These are phyloP conservation scores for Myopa tessellatipennis DNA, from an alignment of 2,888 invertebrate species.

Conservation along the genomic window DNA sequence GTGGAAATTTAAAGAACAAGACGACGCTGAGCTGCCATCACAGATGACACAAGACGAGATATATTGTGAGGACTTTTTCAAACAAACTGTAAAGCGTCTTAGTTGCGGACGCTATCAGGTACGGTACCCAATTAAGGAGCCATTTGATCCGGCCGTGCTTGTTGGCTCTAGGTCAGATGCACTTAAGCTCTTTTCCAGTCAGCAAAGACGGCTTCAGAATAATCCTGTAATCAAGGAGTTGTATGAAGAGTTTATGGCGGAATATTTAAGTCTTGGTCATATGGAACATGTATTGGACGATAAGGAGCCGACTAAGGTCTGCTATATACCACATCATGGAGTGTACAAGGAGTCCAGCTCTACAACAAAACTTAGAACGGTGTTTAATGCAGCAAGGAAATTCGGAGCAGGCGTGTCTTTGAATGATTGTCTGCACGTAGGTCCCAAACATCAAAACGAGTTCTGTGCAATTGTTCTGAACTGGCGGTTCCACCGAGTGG, in stretches of 20 bases:
- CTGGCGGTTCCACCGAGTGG: constrained; percentile 43
- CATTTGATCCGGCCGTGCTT: constrained; percentile 28
- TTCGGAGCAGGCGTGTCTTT: not conserved
- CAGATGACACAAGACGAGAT: constrained; percentile 35
- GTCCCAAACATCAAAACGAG: constrained; percentile 45
- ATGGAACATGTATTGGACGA: constrained; percentile 37
- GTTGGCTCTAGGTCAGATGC: constrained; percentile 39
- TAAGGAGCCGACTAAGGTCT: constrained; percentile 10
- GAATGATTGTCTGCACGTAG: constrained; percentile 34
- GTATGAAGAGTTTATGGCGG: constrained; percentile 42
- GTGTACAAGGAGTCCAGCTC: constrained; percentile 44
- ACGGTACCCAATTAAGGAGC: constrained; percentile 40
- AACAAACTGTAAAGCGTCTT: constrained; percentile 37
- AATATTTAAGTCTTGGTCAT: constrained; percentile 37
- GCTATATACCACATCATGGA: constrained; percentile 41
- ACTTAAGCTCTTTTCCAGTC: constrained; percentile 31
- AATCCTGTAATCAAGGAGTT: constrained; percentile 36
- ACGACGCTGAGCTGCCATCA: constrained; percentile 16
- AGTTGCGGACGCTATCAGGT: constrained; percentile 38
- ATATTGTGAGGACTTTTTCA: constrained; percentile 40
- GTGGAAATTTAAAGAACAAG: constrained; percentile 43
- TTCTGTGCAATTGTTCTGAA: constrained; percentile 39
- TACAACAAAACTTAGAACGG: constrained; percentile 44
- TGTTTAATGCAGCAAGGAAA: constrained; percentile 41
- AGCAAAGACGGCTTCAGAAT: constrained; percentile 39